A percentile compares a stretch with the other conserved stretches of the same genome.
Conservation (phyloP, 2,113 vertebrate genomes). For the Takifugu bimaculatus region DNA sequence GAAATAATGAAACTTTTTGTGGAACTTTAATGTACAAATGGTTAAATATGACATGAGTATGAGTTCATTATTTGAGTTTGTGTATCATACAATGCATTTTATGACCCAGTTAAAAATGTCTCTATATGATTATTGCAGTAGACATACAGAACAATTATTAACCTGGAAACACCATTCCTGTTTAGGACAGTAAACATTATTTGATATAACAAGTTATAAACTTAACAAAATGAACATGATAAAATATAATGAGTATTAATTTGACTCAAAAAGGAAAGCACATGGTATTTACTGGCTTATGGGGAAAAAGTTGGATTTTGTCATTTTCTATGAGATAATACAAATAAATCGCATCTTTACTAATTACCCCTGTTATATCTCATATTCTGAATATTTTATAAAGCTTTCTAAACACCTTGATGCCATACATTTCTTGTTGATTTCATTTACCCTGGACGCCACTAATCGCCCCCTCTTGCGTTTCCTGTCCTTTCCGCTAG, state of each 20-base stretch:
- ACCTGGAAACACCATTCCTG: conserved; percentile 22
- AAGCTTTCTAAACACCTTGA: too few species aligned
- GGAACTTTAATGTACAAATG: neutral
- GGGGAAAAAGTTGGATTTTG: conserved; percentile 12
- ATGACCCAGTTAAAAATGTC: conserved; percentile 19
- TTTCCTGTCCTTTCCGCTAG: neutral
- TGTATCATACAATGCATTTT: conserved; percentile 20
- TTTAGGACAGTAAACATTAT: conserved; percentile 23
- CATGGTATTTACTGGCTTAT: conserved; percentile 7
- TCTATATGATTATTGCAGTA: conserved; percentile 15
- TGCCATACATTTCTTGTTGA: too few species aligned
- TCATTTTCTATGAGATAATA: conserved; percentile 44
- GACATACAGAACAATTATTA: conserved; percentile 10
- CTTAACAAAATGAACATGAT: conserved; percentile 11
- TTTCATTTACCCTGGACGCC: too few species aligned
- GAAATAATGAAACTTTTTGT: conserved; percentile 36
- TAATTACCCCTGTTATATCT: conserved; percentile 26
- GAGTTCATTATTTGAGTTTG: conserved; percentile 22
- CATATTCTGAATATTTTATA: neutral
- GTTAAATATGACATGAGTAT: conserved; percentile 18
- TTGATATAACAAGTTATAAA: conserved; percentile 27
- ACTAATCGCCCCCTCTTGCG: too few species aligned
- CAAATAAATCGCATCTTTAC: conserved; percentile 58
- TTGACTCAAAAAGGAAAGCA: conserved; percentile 24
- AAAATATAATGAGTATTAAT: conserved; percentile 12